phyloP scores from a whole-genome alignment of 2,888 invertebrate genomes.

The Phengaris alcon region DNA sequence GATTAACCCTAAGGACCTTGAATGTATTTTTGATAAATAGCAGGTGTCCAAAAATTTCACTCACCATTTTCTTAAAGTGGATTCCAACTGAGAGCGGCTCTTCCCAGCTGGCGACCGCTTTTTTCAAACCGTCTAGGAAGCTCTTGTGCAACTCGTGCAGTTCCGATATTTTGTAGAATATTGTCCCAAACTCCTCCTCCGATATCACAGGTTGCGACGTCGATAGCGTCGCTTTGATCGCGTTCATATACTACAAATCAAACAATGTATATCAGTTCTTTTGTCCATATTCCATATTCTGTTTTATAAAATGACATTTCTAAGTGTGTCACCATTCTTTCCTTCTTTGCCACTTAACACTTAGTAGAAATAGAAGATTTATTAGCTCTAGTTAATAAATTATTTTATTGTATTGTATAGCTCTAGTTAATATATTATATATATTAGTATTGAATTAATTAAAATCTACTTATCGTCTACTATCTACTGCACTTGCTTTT shows the following conservation, averaged over 20 bases:
- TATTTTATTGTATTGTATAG: no score
- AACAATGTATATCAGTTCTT: neutral
- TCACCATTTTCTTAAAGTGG: constrained; percentile 90
- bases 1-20: neutral
- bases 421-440: no score
- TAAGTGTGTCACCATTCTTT: neutral
- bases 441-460: no score
- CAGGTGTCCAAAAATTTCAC: constrained; percentile 33
- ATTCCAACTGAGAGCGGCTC: constrained; percentile 88
- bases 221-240: constrained; percentile 90
- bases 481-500: neutral
- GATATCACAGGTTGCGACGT: constrained; percentile 94
- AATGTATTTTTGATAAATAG: neutral
- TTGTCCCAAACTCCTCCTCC: constrained; percentile 92
- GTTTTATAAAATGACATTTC: no score
- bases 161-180: constrained; percentile 96
- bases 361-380: no score
- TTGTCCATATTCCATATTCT: no score
- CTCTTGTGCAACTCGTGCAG: constrained; percentile 89
- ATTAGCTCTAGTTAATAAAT: no score
- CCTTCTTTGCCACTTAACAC: neutral
- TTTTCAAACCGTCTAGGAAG: constrained; percentile 88
- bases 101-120: constrained; percentile 85
- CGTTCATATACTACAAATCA: constrained; percentile 89
- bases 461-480: neutral